These are phyloP conservation scores for Scaptomyza reducta DNA, from an alignment of 2,888 invertebrate species.

Conservation along the genomic window DNA sequence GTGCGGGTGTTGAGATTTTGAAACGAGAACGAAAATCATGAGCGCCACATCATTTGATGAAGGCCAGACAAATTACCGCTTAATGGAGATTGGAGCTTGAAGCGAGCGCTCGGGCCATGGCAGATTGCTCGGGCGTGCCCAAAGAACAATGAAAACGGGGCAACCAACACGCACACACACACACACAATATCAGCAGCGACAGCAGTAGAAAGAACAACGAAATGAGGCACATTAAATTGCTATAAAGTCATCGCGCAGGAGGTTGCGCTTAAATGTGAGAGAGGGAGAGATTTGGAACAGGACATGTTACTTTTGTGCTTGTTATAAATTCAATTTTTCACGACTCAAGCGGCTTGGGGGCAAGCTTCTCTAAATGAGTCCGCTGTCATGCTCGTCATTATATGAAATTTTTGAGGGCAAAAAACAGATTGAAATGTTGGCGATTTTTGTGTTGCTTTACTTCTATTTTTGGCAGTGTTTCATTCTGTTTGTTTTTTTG, in stretches of 20 bases:
- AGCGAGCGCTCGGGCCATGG: neutral
- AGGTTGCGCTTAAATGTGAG: slow-evolving; percentile 35
- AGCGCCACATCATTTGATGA: slow-evolving; percentile 45
- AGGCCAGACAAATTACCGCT: slow-evolving; percentile 63
- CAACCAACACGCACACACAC: slow-evolving; percentile 8
- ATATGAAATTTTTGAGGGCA: slow-evolving; percentile 21
- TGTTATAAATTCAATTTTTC: slow-evolving; percentile 74
- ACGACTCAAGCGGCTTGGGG: slow-evolving; percentile 38
- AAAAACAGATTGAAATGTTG: slow-evolving; percentile 65
- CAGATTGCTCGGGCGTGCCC: slow-evolving; percentile 39
- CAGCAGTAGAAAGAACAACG: slow-evolving; percentile 10
- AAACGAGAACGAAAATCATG: slow-evolving; percentile 17
- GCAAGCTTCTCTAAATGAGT: neutral
- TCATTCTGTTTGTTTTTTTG: slow-evolving; percentile 32
- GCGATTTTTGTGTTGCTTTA: slow-evolving; percentile 9
- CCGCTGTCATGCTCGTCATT: slow-evolving; percentile 37
- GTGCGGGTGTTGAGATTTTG: slow-evolving; percentile 9
- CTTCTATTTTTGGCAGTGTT: slow-evolving; percentile 6
- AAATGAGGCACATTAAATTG: slow-evolving; percentile 69
- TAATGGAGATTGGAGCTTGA: slow-evolving; percentile 21
- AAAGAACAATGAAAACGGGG: slow-evolving; percentile 16
- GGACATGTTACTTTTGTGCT: slow-evolving; percentile 62
- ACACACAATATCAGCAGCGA: slow-evolving; percentile 47
- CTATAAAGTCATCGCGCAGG: slow-evolving; percentile 69
- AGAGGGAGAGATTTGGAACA: neutral